Evolutionary conservation across 2,113 vertebrate species (phyloP).

Genomic region (Protobothrops flavoviridis): DNA sequence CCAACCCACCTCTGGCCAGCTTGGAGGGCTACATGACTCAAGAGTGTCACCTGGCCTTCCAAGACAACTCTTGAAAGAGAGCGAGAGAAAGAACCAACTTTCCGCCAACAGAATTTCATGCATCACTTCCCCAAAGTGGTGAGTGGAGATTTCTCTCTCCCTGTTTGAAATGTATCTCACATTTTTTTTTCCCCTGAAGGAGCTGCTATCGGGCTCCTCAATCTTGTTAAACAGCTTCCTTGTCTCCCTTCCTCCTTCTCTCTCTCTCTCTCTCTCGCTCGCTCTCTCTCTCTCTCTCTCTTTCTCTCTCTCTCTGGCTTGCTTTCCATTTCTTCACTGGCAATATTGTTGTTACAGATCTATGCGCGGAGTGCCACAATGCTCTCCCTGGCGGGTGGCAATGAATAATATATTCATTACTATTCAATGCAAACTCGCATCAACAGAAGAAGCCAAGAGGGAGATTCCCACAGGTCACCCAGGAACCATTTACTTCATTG

Average conservation of each 20-base stretch:
- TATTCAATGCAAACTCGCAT: slow-evolving; percentile 31
- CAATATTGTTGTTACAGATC: not conserved
- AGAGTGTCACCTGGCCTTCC: not conserved
- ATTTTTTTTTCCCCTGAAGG: not conserved
- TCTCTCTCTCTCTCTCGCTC: not conserved
- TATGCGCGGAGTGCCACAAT: not conserved
- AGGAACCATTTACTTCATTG: not conserved
- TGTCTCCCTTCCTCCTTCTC: not conserved
- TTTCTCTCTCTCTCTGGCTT: not conserved
- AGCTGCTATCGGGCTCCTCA: slow-evolving; percentile 12
- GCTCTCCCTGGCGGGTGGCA: slow-evolving; percentile 37
- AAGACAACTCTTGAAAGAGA: not conserved
- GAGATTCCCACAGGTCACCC: slow-evolving; percentile 18
- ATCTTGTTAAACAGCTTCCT: slow-evolving; percentile 1
- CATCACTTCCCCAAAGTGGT: not conserved
- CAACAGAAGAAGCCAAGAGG: slow-evolving; percentile 30
- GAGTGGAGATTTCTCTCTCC: not conserved
- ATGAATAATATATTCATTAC: slow-evolving; percentile 18
- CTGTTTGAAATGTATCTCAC: slow-evolving; percentile 22
- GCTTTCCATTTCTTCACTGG: not conserved
- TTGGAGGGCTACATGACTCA: too few relatives aligned
- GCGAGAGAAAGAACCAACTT: not conserved
- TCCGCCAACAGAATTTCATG: not conserved
- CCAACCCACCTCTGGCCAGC: too few relatives aligned
- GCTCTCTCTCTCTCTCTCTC: not conserved